phyloP scores from a whole-genome alignment of 2,888 invertebrate genomes.

The Chouioia cunea region DNA sequence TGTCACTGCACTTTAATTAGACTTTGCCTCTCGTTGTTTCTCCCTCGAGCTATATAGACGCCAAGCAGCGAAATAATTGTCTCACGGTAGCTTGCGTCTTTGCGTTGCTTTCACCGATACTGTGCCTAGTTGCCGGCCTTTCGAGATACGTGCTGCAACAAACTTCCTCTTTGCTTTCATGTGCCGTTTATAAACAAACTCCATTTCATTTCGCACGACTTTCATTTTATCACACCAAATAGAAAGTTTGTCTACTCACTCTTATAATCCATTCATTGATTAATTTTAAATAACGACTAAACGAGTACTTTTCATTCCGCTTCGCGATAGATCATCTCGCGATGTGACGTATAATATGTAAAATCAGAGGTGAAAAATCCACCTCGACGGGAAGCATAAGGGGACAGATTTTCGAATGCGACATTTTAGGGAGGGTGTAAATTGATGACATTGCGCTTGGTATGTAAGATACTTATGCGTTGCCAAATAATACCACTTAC shows the following conservation, averaged over 20 bases:
- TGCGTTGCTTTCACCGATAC: conserved; percentile 8
- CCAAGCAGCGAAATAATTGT: conserved; percentile 31
- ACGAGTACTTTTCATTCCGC: not conserved
- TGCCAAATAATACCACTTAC: conserved; percentile 52
- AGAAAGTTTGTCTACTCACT: not conserved
- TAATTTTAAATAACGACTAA: no score
- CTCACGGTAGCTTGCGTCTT: conserved; percentile 14
- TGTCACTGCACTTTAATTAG: conserved; percentile 67
- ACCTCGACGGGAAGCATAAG: no score
- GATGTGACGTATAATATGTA: no score
- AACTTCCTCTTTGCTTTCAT: conserved; percentile 16
- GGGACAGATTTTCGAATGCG: not conserved
- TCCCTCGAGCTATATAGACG: conserved; percentile 3
- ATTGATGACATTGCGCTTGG: conserved; percentile 62
- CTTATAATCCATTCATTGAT: no score
- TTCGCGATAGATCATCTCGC: no score
- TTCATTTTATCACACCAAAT: not conserved
- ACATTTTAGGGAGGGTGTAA: conserved; percentile 53
- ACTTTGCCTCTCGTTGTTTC: conserved; percentile 54
- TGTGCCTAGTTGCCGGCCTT: not conserved
- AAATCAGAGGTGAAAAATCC: no score
- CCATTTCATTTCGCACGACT: no score
- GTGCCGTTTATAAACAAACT: no score
- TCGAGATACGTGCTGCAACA: conserved; percentile 9
- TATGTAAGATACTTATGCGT: conserved; percentile 58